A percentile compares a stretch with the other conserved stretches of the same genome.
phyloP scores from a whole-genome alignment of 2,797 vertebrate genomes.

The Argyrosomus regius region DNA sequence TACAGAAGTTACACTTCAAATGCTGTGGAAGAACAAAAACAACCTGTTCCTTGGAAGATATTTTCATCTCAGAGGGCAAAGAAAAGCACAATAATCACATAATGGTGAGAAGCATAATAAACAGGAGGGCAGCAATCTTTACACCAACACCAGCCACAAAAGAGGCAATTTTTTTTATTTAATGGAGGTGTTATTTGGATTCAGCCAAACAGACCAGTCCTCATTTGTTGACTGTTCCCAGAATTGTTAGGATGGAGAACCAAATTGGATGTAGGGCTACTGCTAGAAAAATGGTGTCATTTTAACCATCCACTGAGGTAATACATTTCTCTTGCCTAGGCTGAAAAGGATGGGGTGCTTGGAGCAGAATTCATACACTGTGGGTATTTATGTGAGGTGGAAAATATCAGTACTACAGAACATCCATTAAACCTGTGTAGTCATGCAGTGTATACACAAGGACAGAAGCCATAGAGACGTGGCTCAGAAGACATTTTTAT shows the following conservation, averaged over 20 bases:
- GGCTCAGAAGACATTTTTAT: conserved; percentile 27
- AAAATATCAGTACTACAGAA: conserved; percentile 46
- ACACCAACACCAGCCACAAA: conserved; percentile 43
- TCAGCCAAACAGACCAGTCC: conserved; percentile 39
- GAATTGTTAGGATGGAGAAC: conserved; percentile 54
- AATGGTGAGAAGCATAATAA: conserved; percentile 58
- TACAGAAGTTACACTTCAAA: conserved; percentile 9
- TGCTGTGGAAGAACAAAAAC: conserved; percentile 44
- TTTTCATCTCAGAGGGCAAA: conserved; percentile 52
- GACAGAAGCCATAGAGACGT: conserved; percentile 15
- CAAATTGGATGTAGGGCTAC: conserved; percentile 57
- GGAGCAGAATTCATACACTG: conserved; percentile 30
- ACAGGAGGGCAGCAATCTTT: conserved; percentile 55
- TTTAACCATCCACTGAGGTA: conserved; percentile 56
- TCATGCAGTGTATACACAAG: conserved; percentile 1
- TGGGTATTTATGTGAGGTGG: conserved; percentile 42
- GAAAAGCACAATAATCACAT: conserved; percentile 58
- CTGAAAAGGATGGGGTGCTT: conserved; percentile 38
- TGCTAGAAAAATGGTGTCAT: conserved; percentile 64
- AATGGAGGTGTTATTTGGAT: conserved; percentile 68
- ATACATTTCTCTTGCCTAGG: conserved; percentile 25
- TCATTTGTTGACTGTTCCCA: conserved; percentile 60
- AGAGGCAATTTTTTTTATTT: conserved; percentile 49
- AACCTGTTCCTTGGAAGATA: conserved; percentile 45
- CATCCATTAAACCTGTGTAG: conserved; percentile 27